phyloP scores from a whole-genome alignment of 2,797 vertebrate species.

The Pipistrellus pipistrellus region DNA sequence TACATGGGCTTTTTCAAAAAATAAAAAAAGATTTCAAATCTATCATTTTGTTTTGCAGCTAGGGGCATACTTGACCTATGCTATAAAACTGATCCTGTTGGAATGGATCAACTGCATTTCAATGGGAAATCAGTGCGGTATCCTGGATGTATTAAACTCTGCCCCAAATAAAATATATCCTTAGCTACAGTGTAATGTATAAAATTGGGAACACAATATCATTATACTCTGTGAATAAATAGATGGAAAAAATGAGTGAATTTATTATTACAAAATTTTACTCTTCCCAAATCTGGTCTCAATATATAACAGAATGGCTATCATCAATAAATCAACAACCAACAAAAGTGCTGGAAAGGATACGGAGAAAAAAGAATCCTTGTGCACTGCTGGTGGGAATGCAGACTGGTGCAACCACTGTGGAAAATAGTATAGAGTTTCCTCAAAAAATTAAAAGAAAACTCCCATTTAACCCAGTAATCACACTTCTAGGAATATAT shows the following conservation, averaged over 20 bases:
- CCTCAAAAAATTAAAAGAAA: no score
- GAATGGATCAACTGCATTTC: background rate
- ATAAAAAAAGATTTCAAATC: conserved; percentile 16
- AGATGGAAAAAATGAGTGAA: conserved; percentile 5
- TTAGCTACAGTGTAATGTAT: background rate
- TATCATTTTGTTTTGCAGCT: background rate
- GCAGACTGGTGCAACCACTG: no score
- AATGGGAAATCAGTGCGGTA: background rate
- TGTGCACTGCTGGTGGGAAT: no score
- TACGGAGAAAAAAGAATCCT: no score
- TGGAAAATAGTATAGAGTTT: no score
- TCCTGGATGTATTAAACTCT: conserved; percentile 38
- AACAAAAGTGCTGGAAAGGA: no score
- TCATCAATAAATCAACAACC: no score
- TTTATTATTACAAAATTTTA: conserved; percentile 13
- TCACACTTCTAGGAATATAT: no score
- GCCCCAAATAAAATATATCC: conserved; percentile 11
- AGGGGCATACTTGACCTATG: background rate
- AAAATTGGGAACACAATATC: conserved; percentile 13
- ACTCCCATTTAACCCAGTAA: no score
- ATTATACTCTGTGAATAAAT: background rate
- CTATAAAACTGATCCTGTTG: conserved; percentile 19
- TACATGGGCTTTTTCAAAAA: background rate
- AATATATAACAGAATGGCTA: background rate
- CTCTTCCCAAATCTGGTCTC: background rate